Base-by-base conservation (phyloP, 2,797 vertebrate genomes). In the Neosalanx taihuensis region DNA sequence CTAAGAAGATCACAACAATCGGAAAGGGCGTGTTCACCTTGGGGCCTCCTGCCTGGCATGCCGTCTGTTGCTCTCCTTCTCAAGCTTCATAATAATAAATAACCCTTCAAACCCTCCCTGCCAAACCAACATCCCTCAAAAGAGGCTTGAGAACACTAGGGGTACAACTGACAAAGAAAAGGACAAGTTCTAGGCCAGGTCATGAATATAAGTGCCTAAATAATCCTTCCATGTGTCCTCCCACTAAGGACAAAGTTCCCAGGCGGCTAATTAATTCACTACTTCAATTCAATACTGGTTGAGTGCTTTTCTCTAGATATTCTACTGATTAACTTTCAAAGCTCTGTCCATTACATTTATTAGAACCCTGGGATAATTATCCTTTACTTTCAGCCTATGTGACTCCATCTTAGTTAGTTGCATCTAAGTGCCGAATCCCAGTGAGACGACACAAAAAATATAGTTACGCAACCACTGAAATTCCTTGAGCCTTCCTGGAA, bases 121-220 rank as follows among this genome's bases (percentile, higher is more conserved):
- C 84, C 91, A 87, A 90, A 91, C 90, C 68, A 89, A 80, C 83
- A 83, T 7, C 41, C 26, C 29, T 62, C 31, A 31, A 30, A 60
- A 61, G 35, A 29, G 35, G 31, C 61, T 64, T 53, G 64, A 65
- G 64, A 49, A 26, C 64, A 10, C 37, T 15, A 35, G 26, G n/a
- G 13, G 31, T 4, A 23, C 53, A 17, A 12, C 23, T 57, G 49
- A 18, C 7, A 79, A 78, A 74, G 64, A 72, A 56, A 59, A 49
- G 7, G 78, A 72, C 67, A 68, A 67, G 65, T 69, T 74, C 73
- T 49, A 61, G 86, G 91, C 17, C 81, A 90, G 83, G 78, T 84
- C 90, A 91, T 94, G 93, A 94, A 94, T 94, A 90, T 81, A 94
- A 86, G 86, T 85, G 81, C 83, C 89, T 90, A 87, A 94, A 95